A percentile compares a stretch with the other conserved stretches of the same genome.
Evolutionary conservation across 2,797 vertebrate species (phyloP).

Genomic region (Chaetodon trifasciatus): DNA sequence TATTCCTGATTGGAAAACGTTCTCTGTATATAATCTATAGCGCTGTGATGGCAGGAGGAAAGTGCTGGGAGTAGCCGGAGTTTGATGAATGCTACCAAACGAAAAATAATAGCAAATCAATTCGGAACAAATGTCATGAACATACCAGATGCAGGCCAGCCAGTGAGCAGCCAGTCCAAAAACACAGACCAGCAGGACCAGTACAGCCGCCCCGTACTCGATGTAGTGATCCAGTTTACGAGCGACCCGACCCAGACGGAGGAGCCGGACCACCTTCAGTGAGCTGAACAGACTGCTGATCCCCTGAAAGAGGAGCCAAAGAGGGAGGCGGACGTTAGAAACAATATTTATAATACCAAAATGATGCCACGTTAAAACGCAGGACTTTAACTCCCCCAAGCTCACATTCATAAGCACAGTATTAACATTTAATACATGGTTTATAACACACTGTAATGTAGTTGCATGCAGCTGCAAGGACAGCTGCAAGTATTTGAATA

Average conservation of each 20-base stretch:
- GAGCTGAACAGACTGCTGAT: constrained; percentile 99
- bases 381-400: not conserved
- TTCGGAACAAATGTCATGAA: not conserved
- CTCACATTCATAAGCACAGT: not conserved
- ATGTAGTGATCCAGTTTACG: constrained; percentile 99
- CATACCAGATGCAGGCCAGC: constrained; percentile 97
- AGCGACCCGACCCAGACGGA: constrained; percentile 96
- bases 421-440: not conserved
- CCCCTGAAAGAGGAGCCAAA: constrained; percentile 84
- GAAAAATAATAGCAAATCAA: not conserved
- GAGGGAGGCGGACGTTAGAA: not conserved
- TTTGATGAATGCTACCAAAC: not conserved
- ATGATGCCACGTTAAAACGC: not conserved
- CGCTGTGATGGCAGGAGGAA: not conserved
- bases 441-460: not conserved
- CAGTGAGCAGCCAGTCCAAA: constrained; percentile 98
- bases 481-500: not conserved
- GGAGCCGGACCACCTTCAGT: constrained; percentile 95
- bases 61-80: not conserved
- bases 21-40: not conserved
- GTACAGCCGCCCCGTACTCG: constrained; percentile 96
- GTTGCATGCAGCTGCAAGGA: not conserved
- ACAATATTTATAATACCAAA: not conserved
- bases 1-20: not conserved
- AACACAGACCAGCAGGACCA: constrained; percentile 97